Evolutionary conservation across 2,888 invertebrate species (phyloP).

Genomic region (Lamproptera curius): DNA sequence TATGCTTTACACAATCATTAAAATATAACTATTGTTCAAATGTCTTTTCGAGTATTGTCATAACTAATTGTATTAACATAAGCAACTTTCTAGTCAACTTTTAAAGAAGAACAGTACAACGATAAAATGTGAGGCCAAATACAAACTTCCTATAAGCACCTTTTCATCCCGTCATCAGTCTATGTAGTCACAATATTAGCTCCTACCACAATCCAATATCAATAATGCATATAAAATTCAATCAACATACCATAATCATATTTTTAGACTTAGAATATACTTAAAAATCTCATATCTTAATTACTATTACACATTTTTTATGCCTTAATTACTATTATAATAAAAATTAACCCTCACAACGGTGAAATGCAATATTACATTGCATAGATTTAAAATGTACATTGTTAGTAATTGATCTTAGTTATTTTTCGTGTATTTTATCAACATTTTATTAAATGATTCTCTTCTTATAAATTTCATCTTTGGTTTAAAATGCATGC

Average conservation of each 20-base stretch:
- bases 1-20: neutral
- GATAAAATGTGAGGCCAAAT: slow-evolving; percentile 2
- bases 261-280: neutral
- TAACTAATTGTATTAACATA: neutral
- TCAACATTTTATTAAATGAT: no score
- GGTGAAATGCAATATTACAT: slow-evolving; percentile 10
- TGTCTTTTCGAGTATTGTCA: neutral
- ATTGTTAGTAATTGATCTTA: slow-evolving; percentile 2
- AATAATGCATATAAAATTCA: neutral
- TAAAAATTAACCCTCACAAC: slow-evolving; percentile 11
- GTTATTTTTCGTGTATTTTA: neutral
- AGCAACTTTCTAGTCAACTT: neutral
- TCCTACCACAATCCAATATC: neutral
- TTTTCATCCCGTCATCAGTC: slow-evolving; percentile 1
- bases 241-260: neutral
- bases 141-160: slow-evolving; percentile 10
- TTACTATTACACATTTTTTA: neutral
- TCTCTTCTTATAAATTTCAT: slow-evolving; percentile 54
- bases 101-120: slow-evolving; percentile 6
- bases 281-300: neutral
- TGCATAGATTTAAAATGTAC: slow-evolving; percentile 3
- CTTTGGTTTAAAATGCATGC: slow-evolving; percentile 61
- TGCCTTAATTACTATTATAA: no score
- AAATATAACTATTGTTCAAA: neutral
- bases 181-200: slow-evolving; percentile 6